A percentile compares a stretch with the other conserved stretches of the same genome.
These are phyloP conservation scores for Geococcyx californianus DNA, from an alignment of 2,113 vertebrate species.

Conservation along the genomic window DNA sequence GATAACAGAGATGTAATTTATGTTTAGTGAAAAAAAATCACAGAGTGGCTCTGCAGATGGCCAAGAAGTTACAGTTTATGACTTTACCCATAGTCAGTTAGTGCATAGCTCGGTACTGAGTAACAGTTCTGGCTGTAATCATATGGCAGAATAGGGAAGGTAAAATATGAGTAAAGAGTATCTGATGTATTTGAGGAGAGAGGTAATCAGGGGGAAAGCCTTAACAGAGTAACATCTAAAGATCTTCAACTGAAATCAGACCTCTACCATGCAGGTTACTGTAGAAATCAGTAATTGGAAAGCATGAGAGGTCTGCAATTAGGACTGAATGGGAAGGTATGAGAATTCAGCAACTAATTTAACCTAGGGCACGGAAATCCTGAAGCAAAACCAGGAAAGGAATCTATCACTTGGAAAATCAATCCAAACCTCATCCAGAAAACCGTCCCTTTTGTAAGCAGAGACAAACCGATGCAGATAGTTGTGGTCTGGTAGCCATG, in stretches of 20 bases:
- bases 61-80: neutral
- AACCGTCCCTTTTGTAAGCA: neutral
- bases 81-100: neutral
- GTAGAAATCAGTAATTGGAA: neutral
- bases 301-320: neutral
- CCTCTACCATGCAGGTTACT: rapidly evolving
- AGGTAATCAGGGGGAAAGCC: neutral
- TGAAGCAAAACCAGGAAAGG: neutral
- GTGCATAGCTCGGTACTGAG: neutral
- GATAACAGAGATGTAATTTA: neutral
- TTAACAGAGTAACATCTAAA: neutral
- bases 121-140: neutral
- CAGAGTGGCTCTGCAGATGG: neutral
- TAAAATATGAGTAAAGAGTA: neutral
- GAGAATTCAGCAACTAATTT: neutral
- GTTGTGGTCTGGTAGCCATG: neutral
- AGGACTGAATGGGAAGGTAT: neutral
- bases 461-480: neutral
- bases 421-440: neutral
- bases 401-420: neutral
- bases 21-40: neutral
- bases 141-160: neutral
- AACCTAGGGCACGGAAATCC: neutral
- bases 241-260: neutral
- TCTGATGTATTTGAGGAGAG: neutral